Base-by-base conservation (phyloP, 92 coral and sea anemone species). In the Diadumene lineata region DNA sequence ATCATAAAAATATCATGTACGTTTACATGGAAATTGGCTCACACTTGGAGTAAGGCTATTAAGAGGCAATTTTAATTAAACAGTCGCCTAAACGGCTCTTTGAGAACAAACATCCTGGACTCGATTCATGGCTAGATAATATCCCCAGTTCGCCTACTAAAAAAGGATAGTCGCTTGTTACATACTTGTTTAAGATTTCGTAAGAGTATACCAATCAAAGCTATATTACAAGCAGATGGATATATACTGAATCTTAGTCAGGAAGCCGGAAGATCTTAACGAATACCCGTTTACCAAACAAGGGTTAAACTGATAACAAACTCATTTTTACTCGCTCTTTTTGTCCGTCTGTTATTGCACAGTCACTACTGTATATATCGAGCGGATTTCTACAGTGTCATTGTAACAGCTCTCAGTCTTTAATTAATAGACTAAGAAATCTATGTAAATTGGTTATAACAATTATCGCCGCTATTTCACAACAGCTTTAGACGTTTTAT, bases 31-130 rank as follows among this genome's bases (percentile, higher is more conserved):
- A 60, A 63, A 74, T 63, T 60, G 77, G 77, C 77, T 72, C 66
- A 32, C 46, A 72, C 64, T 30, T 19, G 66, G 46, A 72, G 26
- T n/a, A 74, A 60, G 44, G 61, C 79, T 63, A 74, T 74, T 74
- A 74, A 51, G 70, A 63, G 33, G 27, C 79, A 74, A 63, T 74
- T 74, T 72, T 72, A 56, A 72, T 72, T 72, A 72, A 56, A 56
- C 66, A 55, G 77, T 72, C 77, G 77, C 77, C 69, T 43, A 44
- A 75, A 62, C 71, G 69, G 70, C 69, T 75, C 79, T 75, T 29
- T 48, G 63, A 75, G 58, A 29, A 64, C 56, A 61, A 75, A 75
- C 79, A 75, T 75, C 69, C 70, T 75, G 67, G 43, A 62, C 11
- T 27, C 38, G 79, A 64, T 62, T 38, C 79, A 31, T 55, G 30